Conservation (phyloP, 2,797 vertebrate genomes). For the Cygnus olor region DNA sequence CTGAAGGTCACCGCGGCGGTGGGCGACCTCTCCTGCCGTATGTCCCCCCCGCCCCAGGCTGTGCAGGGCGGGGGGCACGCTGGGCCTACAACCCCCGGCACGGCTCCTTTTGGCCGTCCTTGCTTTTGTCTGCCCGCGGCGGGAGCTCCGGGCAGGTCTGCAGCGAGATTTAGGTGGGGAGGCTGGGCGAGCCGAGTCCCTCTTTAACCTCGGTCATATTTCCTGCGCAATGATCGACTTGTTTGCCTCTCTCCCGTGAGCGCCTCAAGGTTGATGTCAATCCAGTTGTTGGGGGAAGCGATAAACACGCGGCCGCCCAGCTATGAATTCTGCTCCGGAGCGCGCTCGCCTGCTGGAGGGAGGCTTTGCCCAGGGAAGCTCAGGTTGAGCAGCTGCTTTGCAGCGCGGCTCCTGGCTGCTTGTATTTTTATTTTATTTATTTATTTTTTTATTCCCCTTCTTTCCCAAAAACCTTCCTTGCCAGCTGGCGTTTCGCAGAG, state of each 20-base stretch:
- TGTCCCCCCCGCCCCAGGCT: not conserved
- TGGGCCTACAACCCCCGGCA: not conserved
- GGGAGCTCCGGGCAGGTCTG: not conserved
- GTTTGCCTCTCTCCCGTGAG: not conserved
- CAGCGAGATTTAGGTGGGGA: not conserved
- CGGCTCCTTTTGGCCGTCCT: rapidly evolving
- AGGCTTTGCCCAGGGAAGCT: not conserved
- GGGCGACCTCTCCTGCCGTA: not conserved
- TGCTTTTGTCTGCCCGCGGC: not conserved
- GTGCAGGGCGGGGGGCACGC: too few relatives aligned
- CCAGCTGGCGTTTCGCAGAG: not conserved
- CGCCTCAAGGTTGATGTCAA: not conserved
- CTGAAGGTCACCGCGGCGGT: not conserved
- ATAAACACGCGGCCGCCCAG: not conserved
- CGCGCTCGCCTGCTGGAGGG: rapidly evolving
- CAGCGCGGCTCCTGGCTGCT: not conserved
- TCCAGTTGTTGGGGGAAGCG: not conserved
- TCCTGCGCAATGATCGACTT: not conserved
- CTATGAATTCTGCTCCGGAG: not conserved
- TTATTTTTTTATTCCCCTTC: not conserved
- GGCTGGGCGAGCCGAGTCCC: not conserved
- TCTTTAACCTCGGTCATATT: not conserved
- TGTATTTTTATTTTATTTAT: too few relatives aligned
- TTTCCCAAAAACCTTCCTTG: not conserved
- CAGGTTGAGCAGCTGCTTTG: conserved; percentile 8